These are phyloP conservation scores for Cyanoliseus patagonus DNA, from an alignment of 2,113 vertebrate species.

Conservation along the genomic window DNA sequence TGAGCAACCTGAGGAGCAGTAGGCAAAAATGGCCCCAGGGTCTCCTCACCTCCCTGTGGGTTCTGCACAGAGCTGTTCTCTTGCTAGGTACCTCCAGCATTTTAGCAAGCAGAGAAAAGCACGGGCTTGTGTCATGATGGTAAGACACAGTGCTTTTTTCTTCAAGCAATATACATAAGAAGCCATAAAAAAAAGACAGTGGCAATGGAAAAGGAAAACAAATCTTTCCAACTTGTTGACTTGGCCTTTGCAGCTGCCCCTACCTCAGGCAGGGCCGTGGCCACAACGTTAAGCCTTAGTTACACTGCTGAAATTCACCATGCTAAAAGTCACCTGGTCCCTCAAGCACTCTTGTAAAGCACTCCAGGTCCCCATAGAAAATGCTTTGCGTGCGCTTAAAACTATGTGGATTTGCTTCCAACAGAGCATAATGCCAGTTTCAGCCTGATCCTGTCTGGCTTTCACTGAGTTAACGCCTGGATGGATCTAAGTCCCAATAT, in stretches of 20 bases:
- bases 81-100: background rate
- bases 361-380: slow-evolving; percentile 14
- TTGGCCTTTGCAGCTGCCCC: background rate
- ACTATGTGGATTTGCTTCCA: slow-evolving; percentile 50
- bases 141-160: background rate
- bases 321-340: slow-evolving; percentile 34
- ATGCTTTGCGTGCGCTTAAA: slow-evolving; percentile 22
- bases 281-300: background rate
- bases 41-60: background rate
- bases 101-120: background rate
- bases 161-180: background rate
- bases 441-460: slow-evolving; percentile 24
- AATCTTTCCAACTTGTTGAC: background rate
- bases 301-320: background rate
- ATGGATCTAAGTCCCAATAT: slow-evolving; percentile 9
- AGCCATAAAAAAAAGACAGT: background rate
- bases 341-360: background rate
- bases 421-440: background rate
- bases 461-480: slow-evolving; percentile 30
- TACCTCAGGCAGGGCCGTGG: background rate
- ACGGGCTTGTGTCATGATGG: background rate
- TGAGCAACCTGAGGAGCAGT: background rate
- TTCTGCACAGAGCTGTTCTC: background rate
- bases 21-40: background rate
- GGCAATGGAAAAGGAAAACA: background rate